These are phyloP conservation scores for Oenanthe oenanthe DNA, from an alignment of 2,113 vertebrate genomes.

Conservation along the genomic window DNA sequence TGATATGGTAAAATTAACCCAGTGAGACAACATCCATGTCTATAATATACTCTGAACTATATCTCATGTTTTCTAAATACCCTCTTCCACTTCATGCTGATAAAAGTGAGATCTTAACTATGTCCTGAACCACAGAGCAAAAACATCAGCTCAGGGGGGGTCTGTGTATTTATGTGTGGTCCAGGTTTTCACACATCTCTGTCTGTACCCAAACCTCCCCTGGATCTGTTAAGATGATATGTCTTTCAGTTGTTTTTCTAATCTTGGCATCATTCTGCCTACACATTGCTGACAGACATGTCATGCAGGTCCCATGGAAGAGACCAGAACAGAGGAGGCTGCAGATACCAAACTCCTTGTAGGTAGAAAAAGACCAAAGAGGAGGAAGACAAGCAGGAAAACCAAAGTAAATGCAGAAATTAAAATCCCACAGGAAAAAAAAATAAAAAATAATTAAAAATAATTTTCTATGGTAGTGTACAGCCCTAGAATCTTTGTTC, in stretches of 20 bases:
- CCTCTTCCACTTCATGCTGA: background rate
- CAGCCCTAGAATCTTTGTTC: background rate
- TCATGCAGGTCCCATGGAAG: background rate
- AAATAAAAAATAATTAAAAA: background rate
- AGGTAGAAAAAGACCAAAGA: background rate
- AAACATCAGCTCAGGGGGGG: background rate
- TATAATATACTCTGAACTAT: background rate
- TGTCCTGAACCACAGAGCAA: background rate
- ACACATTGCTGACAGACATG: background rate
- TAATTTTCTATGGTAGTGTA: too few species aligned
- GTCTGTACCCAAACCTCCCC: background rate
- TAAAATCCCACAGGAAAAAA: background rate
- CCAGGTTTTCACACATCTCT: background rate
- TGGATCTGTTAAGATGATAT: background rate
- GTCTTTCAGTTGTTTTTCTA: background rate
- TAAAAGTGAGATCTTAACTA: background rate
- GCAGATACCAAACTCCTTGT: background rate
- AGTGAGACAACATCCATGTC: background rate
- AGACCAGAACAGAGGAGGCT: background rate
- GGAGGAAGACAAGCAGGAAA: background rate
- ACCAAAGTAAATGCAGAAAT: background rate
- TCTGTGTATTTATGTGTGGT: background rate
- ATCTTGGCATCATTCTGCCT: background rate
- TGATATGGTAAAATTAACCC: background rate
- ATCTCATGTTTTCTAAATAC: background rate